phyloP scores from a whole-genome alignment of 2,797 vertebrate species.

The Trichosurus vulpecula region DNA sequence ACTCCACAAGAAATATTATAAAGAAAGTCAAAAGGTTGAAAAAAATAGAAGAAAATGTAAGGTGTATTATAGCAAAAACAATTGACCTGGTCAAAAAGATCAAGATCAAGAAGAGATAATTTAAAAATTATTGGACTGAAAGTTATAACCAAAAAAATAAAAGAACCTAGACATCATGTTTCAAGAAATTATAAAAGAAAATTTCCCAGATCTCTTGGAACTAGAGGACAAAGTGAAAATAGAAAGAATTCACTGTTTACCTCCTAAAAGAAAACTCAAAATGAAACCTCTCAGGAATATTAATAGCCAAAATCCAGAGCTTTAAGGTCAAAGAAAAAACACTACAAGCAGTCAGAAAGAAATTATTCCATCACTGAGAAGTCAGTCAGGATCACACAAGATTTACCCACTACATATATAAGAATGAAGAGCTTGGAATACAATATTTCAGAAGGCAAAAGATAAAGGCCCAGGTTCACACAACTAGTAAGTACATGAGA shows the following conservation, averaged over 20 bases:
- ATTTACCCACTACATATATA: background rate
- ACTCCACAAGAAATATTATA: background rate
- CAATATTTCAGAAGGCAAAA: background rate
- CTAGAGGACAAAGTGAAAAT: background rate
- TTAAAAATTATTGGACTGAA: background rate
- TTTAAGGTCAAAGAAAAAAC: background rate
- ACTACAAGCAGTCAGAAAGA: background rate
- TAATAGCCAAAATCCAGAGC: background rate
- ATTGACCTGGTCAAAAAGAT: background rate
- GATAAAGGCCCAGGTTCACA: background rate
- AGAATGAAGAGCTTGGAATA: background rate
- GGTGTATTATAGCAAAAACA: background rate
- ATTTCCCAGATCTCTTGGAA: background rate
- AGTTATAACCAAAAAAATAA: background rate
- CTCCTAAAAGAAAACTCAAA: background rate
- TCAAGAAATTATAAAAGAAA: background rate
- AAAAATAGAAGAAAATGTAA: background rate
- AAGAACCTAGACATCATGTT: background rate
- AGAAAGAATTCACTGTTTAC: background rate
- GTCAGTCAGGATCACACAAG: background rate
- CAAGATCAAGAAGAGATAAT: background rate
- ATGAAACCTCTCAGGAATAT: background rate
- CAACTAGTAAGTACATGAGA: background rate
- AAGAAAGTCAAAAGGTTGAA: background rate
- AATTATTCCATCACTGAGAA: background rate